A percentile compares a stretch with the other conserved stretches of the same genome.
phyloP scores from a whole-genome alignment of 2,888 invertebrate genomes.

The Ormyrus nitidulus region DNA sequence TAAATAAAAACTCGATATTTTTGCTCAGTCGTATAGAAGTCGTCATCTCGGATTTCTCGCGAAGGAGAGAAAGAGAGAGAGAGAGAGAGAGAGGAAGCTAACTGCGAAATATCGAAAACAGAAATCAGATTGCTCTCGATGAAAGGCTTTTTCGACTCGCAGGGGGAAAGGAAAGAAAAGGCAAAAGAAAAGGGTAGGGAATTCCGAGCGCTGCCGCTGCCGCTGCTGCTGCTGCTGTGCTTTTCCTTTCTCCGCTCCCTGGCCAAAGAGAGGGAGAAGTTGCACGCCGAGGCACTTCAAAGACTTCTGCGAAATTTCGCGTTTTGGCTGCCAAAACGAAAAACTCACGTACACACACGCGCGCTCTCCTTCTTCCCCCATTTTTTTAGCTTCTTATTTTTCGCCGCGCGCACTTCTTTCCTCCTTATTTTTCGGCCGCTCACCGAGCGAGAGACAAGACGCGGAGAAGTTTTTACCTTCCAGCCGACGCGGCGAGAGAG shows the following conservation, averaged over 20 bases:
- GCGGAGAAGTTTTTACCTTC: constrained; percentile 16
- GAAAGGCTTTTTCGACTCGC: constrained; percentile 26
- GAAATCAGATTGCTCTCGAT: constrained; percentile 38
- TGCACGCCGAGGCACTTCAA: constrained; percentile 36
- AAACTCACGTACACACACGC: constrained; percentile 12
- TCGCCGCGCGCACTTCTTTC: not conserved
- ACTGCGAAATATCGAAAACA: constrained; percentile 27
- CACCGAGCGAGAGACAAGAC: not conserved
- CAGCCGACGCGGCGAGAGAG: not conserved
- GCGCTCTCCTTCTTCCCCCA: not conserved
- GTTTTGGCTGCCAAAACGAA: constrained; percentile 40
- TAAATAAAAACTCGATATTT: constrained; percentile 10
- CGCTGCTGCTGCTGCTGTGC: not conserved
- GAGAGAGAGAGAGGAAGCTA: too few species aligned
- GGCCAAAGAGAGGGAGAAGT: constrained; percentile 12
- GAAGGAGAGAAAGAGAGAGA: too few species aligned
- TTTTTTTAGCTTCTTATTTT: not conserved
- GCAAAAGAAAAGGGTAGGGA: not conserved
- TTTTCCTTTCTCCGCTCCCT: constrained; percentile 11
- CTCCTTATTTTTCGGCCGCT: constrained; percentile 32
- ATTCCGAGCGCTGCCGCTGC: too few species aligned
- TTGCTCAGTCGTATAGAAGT: not conserved
- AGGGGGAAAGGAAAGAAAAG: not conserved
- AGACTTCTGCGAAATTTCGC: constrained; percentile 47
- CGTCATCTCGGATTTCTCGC: constrained; percentile 5